Evolutionary conservation across 2,797 vertebrate species (phyloP).

Genomic region (Streptopelia turtur): DNA sequence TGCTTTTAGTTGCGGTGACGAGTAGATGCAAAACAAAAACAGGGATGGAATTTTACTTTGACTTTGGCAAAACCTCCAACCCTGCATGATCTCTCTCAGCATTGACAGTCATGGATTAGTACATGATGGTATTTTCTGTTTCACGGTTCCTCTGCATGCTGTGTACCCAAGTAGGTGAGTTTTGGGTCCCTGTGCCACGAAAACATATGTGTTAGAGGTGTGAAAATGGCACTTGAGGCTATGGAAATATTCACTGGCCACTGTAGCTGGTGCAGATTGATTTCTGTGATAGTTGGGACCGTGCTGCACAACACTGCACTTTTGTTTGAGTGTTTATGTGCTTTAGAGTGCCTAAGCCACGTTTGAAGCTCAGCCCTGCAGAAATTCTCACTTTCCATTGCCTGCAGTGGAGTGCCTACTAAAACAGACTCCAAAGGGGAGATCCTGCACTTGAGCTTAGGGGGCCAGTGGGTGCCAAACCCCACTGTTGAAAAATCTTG

Average conservation of each 20-base stretch:
- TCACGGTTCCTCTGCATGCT: background rate
- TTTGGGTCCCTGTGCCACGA: background rate
- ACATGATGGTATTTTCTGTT: background rate
- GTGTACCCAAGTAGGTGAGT: background rate
- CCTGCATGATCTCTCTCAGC: background rate
- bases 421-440: background rate
- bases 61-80: background rate
- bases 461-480: fast-evolving
- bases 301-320: background rate
- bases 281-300: background rate
- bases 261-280: background rate
- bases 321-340: background rate
- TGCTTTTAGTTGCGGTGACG: background rate
- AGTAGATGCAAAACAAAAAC: background rate
- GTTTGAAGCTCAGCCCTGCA: background rate
- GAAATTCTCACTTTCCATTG: background rate
- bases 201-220: background rate
- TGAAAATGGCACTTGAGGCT: fast-evolving
- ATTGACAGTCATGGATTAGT: background rate
- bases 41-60: background rate
- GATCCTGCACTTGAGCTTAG: fast-evolving
- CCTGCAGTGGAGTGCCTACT: background rate
- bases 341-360: background rate
- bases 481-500: background rate
- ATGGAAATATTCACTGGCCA: background rate